A percentile compares a stretch with the other conserved stretches of the same genome.
phyloP scores from a whole-genome alignment of 2,888 invertebrate species.

The Tachina fera region DNA sequence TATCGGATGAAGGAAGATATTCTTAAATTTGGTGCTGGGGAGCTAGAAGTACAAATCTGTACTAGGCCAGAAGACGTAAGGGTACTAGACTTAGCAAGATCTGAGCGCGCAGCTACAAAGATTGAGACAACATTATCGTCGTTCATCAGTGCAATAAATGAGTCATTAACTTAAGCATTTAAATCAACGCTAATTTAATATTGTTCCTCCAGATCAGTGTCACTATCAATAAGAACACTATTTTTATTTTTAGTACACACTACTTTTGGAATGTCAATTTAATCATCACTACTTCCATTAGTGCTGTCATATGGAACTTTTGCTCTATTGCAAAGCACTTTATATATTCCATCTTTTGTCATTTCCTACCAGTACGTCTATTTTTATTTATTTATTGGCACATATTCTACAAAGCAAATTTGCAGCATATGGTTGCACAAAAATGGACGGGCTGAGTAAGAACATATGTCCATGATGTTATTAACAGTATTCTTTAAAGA shows the following conservation, averaged over 20 bases:
- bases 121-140: slow-evolving; percentile 12
- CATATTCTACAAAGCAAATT: no score
- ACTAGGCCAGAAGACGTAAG: no score
- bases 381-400: no score
- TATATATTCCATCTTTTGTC: slow-evolving; percentile 8
- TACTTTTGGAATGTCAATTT: slow-evolving; percentile 22
- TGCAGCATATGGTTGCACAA: no score
- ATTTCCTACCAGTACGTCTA: slow-evolving; percentile 16
- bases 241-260: slow-evolving; percentile 10
- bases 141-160: slow-evolving; percentile 20
- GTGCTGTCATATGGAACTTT: slow-evolving; percentile 31
- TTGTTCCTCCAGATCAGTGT: slow-evolving; percentile 11
- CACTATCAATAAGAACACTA: neutral
- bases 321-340: slow-evolving; percentile 29
- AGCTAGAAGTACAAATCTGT: no score
- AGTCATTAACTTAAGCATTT: slow-evolving; percentile 20
- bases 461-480: no score
- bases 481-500: no score
- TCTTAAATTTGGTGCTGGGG: slow-evolving; percentile 1
- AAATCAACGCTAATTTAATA: slow-evolving; percentile 2
- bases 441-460: no score
- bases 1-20: neutral
- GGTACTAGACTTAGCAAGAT: slow-evolving; percentile 1
- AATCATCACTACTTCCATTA: slow-evolving; percentile 20
- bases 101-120: neutral